Base-by-base conservation (phyloP, 2,888 invertebrate genomes). In the Thera britannica region DNA sequence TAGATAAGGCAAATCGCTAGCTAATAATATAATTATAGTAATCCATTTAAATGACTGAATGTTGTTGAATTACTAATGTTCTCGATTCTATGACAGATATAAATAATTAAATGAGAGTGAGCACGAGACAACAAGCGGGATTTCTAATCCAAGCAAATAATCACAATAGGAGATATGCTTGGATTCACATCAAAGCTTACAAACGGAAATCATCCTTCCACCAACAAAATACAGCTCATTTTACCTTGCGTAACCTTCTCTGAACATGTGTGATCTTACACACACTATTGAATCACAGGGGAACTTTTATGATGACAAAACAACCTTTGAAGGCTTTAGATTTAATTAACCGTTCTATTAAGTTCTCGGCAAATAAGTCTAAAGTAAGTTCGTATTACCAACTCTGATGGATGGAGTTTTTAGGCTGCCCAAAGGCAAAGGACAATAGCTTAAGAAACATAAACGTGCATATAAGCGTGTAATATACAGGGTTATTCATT, bases 291-390 rank as follows among this genome's bases (percentile, higher is more conserved):
- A 80, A 83, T 83, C 76, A 75, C 77, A 75, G 74, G 78, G 79
- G 77, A 87, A 88, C 83, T 87, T 88, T 88, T 88, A 87, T 83
- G 84, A 82, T 84, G 82, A 83, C 79, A 81, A 81, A 83, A 85
- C 84, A 84, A 85, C 82, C 81, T 86, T 83, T 82, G 81, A 82
- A 79, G 79, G 79, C 82, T 79, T 82, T 80, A 81, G 81, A 84
- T 86, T 89, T 89, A 89, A 88, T 89, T 87, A 88, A 85, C 81
- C 82, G 84, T 86, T 83, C 83, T 80, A 82, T 80, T 75, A 79
- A 78, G 83, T 81, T 79, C 80, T 81, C 79, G 81, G 52, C 23
- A 23, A 23, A 52, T 46, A 34, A 34, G 11, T 51, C 1, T 2
- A 51, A 49, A 12, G 51, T 23, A 12, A 5, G 44, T 9, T 46